These are phyloP conservation scores for Amiota mariae DNA, from an alignment of 2,888 invertebrate species.

Conservation along the genomic window DNA sequence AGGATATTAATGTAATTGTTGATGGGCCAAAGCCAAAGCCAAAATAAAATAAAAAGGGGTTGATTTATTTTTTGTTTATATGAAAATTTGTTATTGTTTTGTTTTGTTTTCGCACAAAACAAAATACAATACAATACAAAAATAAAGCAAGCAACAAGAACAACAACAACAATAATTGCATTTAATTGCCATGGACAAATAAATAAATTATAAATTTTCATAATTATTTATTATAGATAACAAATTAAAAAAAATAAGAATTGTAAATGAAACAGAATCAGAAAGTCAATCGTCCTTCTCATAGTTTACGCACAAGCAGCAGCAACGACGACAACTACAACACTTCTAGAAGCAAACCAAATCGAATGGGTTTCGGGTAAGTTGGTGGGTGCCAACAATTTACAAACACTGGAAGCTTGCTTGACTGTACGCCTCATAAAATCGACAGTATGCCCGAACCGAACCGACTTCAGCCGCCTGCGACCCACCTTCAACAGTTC, in stretches of 20 bases:
- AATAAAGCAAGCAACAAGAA: not conserved
- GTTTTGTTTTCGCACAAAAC: not conserved
- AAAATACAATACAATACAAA: not conserved
- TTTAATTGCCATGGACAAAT: too few relatives aligned
- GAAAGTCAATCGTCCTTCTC: not conserved
- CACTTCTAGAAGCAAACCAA: not conserved
- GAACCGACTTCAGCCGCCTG: not conserved
- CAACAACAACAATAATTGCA: too few relatives aligned
- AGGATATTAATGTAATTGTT: not conserved
- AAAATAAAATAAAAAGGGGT: conserved; percentile 25
- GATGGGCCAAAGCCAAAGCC: not conserved
- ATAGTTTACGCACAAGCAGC: not conserved
- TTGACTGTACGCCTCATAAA: not conserved
- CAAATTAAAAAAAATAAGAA: not conserved
- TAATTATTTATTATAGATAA: not conserved
- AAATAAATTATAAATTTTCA: not conserved
- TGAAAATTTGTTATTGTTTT: conserved; percentile 22
- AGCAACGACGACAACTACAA: not conserved
- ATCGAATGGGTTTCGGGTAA: not conserved
- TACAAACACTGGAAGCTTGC: not conserved
- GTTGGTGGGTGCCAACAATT: not conserved
- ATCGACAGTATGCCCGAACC: too few relatives aligned
- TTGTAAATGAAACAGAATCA: not conserved
- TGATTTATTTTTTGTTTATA: conserved; percentile 16
- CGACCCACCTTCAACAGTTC: conserved; percentile 29